Evolutionary conservation across 2,113 vertebrate species (phyloP).

Genomic region (Pterocles orientalis): DNA sequence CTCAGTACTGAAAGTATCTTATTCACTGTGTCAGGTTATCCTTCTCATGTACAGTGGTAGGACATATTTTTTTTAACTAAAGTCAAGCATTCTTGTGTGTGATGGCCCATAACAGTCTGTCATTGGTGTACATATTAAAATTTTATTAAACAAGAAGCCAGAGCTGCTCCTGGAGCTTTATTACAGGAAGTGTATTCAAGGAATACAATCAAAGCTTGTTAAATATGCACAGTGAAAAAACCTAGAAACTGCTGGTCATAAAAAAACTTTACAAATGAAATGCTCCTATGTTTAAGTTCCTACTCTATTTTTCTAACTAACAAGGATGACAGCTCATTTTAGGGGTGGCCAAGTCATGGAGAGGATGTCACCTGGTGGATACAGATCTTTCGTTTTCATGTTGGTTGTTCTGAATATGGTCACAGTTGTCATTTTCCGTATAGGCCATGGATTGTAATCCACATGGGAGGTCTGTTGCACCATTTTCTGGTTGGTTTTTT

Average conservation of each 20-base stretch:
- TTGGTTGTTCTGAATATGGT: not conserved
- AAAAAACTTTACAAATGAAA: not conserved
- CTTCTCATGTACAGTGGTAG: not conserved
- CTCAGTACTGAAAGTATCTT: not conserved
- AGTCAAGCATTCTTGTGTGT: not conserved
- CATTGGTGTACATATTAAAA: not conserved
- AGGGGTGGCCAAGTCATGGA: not conserved
- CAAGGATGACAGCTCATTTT: not conserved
- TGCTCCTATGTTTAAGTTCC: not conserved
- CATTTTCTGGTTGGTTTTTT: not conserved
- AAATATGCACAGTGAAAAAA: not conserved
- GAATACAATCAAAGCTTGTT: not conserved
- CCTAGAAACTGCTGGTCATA: not conserved
- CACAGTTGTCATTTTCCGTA: not conserved
- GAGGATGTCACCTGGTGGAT: not conserved
- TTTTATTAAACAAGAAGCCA: not conserved
- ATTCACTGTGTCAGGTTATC: not conserved
- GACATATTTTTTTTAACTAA: not conserved
- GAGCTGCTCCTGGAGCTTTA: not conserved
- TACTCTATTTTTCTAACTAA: not conserved
- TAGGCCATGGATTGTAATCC: not conserved
- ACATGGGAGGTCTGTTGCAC: conserved; percentile 16
- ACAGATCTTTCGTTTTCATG: not conserved
- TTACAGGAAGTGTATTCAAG: not conserved
- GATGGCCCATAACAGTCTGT: not conserved